Percentiles rank a stretch among this genome's conserved stretches.
Evolutionary conservation across 2,797 vertebrate species (phyloP).

Genomic region (Muscicapa comitata): DNA sequence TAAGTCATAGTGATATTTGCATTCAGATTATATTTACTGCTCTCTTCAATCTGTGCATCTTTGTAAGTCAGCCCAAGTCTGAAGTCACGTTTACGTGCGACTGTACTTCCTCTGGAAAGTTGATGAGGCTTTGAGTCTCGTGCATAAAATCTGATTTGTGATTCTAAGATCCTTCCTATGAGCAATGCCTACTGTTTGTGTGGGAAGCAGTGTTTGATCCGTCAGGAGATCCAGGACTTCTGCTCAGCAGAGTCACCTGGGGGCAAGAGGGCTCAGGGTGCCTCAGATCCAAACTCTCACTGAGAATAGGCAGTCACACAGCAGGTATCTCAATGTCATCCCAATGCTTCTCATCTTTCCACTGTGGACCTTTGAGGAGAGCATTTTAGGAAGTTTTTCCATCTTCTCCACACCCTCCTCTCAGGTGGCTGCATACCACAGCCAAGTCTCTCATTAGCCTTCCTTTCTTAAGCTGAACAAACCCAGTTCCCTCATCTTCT

Average conservation of each 20-base stretch:
- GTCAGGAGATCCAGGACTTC: background rate
- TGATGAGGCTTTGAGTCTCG: fast-evolving
- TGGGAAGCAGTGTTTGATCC: background rate
- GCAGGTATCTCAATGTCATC: background rate
- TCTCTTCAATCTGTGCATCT: background rate
- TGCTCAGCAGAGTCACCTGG: background rate
- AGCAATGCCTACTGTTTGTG: background rate
- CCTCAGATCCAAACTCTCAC: background rate
- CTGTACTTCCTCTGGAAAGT: background rate
- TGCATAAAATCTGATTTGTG: background rate
- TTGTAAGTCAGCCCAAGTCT: background rate
- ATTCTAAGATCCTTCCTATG: background rate
- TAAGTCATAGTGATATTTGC: background rate
- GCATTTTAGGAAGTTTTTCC: background rate
- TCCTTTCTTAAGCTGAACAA: background rate
- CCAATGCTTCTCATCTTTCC: background rate
- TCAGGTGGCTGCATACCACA: background rate
- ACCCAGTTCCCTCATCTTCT: background rate
- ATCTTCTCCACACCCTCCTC: background rate
- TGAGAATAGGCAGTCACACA: background rate
- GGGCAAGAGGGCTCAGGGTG: fast-evolving
- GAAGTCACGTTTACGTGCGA: fast-evolving
- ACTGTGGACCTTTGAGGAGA: background rate
- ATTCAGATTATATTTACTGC: background rate
- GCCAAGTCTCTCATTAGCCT: background rate